Base-by-base conservation (phyloP, 1,140 invertebrate genomes). In the Pachypsylla venusta region DNA sequence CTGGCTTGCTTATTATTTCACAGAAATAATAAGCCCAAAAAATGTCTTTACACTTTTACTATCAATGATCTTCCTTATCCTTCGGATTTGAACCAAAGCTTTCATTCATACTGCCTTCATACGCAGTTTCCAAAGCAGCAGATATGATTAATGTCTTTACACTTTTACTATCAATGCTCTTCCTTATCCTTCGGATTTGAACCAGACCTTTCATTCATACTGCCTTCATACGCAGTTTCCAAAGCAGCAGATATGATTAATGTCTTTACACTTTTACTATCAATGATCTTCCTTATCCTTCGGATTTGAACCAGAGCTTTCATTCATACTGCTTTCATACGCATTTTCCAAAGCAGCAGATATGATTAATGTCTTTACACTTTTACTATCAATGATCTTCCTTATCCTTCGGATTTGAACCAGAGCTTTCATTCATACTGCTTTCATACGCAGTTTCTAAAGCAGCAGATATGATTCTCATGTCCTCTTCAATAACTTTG, bases 381-480 rank as follows among this genome's bases (percentile, higher is more conserved):
- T n/a, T n/a, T n/a, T n/a, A n/a, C n/a, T n/a, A n/a, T n/a, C n/a
- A n/a, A n/a, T n/a, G n/a, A n/a, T n/a, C n/a, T n/a, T n/a, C n/a
- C n/a, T n/a, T n/a, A n/a, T n/a, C n/a, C n/a, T n/a, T n/a, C n/a
- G n/a, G n/a, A n/a, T n/a, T n/a, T 10, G 16, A n/a, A 10, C 42
- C n/a, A 19, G 42, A 5, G 42, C 22, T 48, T 48, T 48, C 42
- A 48, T 56, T 56, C 20, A 24, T 19, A 22, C 22, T 60, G 74
- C 85, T 88, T 80, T 93, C 93, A 71, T 98, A 97, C 19, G 91
- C 92, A 75, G 91, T 87, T 77, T 98, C 93, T 56, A 99, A 75
- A 24, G 92, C 90, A 67, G 85, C 86, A 25, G 90, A 89, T 64
- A 98, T 88, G 0, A 87, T 86, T 71, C 85, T 82, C 82, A 98